Base-by-base conservation (phyloP, 2,113 vertebrate species). In the Petroica traversi region DNA sequence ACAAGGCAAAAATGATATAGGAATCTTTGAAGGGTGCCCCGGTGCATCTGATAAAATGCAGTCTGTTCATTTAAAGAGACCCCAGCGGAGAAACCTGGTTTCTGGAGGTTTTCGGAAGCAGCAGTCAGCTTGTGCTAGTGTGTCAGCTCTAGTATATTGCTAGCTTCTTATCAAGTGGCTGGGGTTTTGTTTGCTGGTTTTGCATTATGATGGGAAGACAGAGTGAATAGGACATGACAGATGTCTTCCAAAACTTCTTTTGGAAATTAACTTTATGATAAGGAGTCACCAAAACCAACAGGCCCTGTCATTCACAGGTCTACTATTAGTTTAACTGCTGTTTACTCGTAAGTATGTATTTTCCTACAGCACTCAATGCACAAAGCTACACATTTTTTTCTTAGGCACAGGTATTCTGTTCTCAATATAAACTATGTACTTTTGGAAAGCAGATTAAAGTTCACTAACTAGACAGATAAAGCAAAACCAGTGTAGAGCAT, bases 61-160 rank as follows among this genome's bases (percentile, higher is more conserved):
- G 31, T 2, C 15, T 92, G 43, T 26, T 74, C 43, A 75, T 8
- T 78, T 49, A 75, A 81, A 82, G 51, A 41, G 48, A 82, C 25
- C 7, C 45, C 74, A 85, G 59, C 3, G n/a, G 1, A 7, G 81
- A 85, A 94, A 78, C 14, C 31, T 66, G 24, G 28, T 49, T 93
- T 87, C 77, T 57, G 49, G 29, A 91, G 78, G 58, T 76, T 64
- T 88, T 64, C 85, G 88, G 85, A 89, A 92, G 75, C 62, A 1
- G 2, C 45, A 89, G n/a, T 23, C 62, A 88, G 40, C 75, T 45
- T 58, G 19, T 61, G 61, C 19, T 29, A 29, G 19, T 3, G 8
- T 25, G 34, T 33, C 43, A 87, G 26, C 49, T 81, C 36, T 38
- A 36, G 19, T 11, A 26, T 12, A 66, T 13, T 74, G 64, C 63